A percentile compares a stretch with the other conserved stretches of the same genome.
Conservation (phyloP, 2,797 vertebrate genomes). For the Melanotaenia trifasciata region DNA sequence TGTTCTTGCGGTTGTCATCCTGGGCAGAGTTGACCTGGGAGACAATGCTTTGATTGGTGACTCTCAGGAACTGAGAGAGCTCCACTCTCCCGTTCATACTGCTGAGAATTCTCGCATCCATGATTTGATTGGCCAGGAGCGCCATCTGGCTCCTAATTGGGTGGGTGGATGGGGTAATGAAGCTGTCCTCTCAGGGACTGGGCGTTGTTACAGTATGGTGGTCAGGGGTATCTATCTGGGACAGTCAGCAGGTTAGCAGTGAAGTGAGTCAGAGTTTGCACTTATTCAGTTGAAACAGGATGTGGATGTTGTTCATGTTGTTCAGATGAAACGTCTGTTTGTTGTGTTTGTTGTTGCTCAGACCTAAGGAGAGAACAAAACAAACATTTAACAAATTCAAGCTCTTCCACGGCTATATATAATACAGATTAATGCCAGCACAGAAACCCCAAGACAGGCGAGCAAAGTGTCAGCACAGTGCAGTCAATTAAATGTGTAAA, state of each 20-base stretch:
- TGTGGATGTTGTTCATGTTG: slow-evolving; percentile 66
- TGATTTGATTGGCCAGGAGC: slow-evolving; percentile 94
- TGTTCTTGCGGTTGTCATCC: slow-evolving; percentile 95
- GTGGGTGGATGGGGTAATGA: slow-evolving; percentile 87
- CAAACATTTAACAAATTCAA: slow-evolving; percentile 34
- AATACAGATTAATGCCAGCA: slow-evolving; percentile 23
- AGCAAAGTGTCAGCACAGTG: slow-evolving; percentile 22
- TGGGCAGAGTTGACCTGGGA: slow-evolving; percentile 93
- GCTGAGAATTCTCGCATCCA: slow-evolving; percentile 87
- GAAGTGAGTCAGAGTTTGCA: slow-evolving; percentile 50
- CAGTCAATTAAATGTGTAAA: slow-evolving; percentile 46
- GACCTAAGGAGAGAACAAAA: slow-evolving; percentile 68
- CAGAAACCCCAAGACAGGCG: slow-evolving; percentile 3
- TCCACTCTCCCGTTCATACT: slow-evolving; percentile 95
- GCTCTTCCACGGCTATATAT: slow-evolving; percentile 28
- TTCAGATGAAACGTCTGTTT: slow-evolving; percentile 52
- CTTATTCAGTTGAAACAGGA: slow-evolving; percentile 70
- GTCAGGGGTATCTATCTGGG: slow-evolving; percentile 90
- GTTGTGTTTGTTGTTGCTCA: slow-evolving; percentile 54
- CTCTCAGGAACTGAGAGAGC: slow-evolving; percentile 95
- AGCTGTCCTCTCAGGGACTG: slow-evolving; percentile 88
- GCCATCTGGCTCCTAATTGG: slow-evolving; percentile 97
- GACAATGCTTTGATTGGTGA: slow-evolving; percentile 93
- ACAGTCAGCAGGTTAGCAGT: slow-evolving; percentile 73
- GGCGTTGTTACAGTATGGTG: slow-evolving; percentile 86